phyloP scores from a whole-genome alignment of 1,140 invertebrate species.

The Drosophila kohkoa region DNA sequence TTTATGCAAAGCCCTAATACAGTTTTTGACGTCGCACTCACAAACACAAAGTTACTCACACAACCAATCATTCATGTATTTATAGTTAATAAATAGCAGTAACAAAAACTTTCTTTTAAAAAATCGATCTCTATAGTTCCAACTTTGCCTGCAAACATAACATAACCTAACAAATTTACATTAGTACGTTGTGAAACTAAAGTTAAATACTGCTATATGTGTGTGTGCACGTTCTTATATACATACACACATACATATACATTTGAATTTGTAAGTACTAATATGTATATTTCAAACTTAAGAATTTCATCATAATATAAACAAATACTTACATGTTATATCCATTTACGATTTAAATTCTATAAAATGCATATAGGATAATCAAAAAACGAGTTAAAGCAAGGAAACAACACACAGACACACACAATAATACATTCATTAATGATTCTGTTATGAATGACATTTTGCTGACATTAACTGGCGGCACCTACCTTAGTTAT shows the following conservation, averaged over 20 bases:
- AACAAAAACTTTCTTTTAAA: neutral
- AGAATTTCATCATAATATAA: constrained; percentile 5
- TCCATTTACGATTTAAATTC: constrained; percentile 10
- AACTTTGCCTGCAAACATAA: neutral
- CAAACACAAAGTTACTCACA: neutral
- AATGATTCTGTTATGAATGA: constrained; percentile 19
- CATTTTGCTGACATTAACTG: constrained; percentile 22
- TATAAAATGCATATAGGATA: constrained; percentile 18
- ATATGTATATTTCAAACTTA: constrained; percentile 3
- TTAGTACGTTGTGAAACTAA: neutral
- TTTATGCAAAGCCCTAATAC: neutral
- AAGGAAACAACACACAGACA: constrained; percentile 6
- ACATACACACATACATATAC: neutral
- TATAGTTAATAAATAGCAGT: neutral
- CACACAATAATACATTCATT: neutral
- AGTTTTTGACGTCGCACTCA: neutral
- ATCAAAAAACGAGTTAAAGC: constrained; percentile 13
- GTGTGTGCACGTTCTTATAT: too few relatives aligned
- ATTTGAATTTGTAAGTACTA: constrained; percentile 1
- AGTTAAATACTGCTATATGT: neutral
- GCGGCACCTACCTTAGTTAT: constrained; percentile 51
- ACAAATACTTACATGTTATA: constrained; percentile 13
- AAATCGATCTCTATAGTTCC: neutral
- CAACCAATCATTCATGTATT: neutral
- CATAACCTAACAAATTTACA: neutral